phyloP scores from a whole-genome alignment of 1,140 invertebrate species.

The Coboldia fuscipes region DNA sequence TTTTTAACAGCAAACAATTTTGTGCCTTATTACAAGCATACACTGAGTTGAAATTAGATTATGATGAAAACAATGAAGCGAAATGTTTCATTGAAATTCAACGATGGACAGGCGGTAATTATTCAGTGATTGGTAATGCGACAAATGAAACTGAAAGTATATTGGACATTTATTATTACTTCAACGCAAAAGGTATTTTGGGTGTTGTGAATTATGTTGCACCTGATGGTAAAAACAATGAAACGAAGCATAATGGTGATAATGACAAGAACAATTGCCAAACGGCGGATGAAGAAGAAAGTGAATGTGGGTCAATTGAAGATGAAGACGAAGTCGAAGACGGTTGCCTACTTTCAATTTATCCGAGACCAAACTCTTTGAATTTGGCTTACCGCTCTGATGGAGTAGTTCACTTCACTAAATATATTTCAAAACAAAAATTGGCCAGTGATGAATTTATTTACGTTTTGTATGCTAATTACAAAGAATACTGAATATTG shows the following conservation, averaged over 20 bases:
- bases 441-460: constrained; percentile 14
- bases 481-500: constrained; percentile 12
- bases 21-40: constrained; percentile 34
- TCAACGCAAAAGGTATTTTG: constrained; percentile 23
- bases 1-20: constrained; percentile 30
- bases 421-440: constrained; percentile 27
- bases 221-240: no score
- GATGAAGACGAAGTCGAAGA: constrained; percentile 7
- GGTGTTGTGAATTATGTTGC: constrained; percentile 30
- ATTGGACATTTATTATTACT: constrained; percentile 31
- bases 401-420: constrained; percentile 36
- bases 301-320: constrained; percentile 13
- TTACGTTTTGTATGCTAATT: constrained; percentile 18
- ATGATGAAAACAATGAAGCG: constrained; percentile 17
- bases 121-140: constrained; percentile 23
- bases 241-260: constrained; percentile 21
- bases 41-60: constrained; percentile 35
- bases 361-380: constrained; percentile 34
- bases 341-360: constrained; percentile 23
- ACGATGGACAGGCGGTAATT: constrained; percentile 39
- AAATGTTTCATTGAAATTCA: constrained; percentile 35
- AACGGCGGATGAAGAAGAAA: constrained; percentile 7
- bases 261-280: neutral
- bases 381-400: constrained; percentile 41
- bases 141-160: constrained; percentile 24